Conservation (phyloP, 2,113 vertebrate species). For the Ameiurus melas region DNA sequence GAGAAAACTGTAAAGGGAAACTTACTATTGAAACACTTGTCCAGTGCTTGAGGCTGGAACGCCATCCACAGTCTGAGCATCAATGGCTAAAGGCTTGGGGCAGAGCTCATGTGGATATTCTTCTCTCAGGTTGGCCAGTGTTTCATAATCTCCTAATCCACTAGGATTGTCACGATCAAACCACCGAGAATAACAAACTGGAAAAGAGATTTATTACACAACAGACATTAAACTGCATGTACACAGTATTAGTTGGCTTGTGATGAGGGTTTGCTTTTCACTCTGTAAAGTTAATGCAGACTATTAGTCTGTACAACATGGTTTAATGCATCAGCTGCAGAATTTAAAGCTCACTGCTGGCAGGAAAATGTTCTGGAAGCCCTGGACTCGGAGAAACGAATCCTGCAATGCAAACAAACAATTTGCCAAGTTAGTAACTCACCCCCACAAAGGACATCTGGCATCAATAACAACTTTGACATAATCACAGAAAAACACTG, state of each 20-base stretch:
- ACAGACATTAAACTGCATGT: too few species aligned
- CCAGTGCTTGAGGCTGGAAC: constrained; percentile 47
- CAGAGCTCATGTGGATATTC: constrained; percentile 56
- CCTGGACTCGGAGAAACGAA: too few species aligned
- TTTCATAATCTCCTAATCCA: constrained; percentile 62
- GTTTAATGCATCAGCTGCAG: too few species aligned
- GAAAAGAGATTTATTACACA: background rate
- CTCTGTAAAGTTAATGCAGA: too few species aligned
- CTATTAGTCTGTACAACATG: too few species aligned
- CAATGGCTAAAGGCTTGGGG: constrained; percentile 41
- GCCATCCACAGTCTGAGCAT: constrained; percentile 56
- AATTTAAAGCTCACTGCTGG: too few species aligned
- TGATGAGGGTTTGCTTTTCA: too few species aligned
- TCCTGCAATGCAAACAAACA: background rate
- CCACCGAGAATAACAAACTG: constrained; percentile 55
- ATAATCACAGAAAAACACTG: background rate
- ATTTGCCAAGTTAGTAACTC: background rate
- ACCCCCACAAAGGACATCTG: background rate
- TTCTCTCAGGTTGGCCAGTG: constrained; percentile 52
- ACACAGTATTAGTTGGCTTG: too few species aligned
- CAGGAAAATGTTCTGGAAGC: background rate
- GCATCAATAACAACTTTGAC: background rate
- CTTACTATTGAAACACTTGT: constrained; percentile 53
- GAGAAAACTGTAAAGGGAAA: background rate
- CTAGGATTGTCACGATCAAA: constrained; percentile 59